Evolutionary conservation across 2,113 vertebrate species (phyloP), one percentile per base, ranked within the genome.

Genomic region (Glareola pratincola): DNA sequence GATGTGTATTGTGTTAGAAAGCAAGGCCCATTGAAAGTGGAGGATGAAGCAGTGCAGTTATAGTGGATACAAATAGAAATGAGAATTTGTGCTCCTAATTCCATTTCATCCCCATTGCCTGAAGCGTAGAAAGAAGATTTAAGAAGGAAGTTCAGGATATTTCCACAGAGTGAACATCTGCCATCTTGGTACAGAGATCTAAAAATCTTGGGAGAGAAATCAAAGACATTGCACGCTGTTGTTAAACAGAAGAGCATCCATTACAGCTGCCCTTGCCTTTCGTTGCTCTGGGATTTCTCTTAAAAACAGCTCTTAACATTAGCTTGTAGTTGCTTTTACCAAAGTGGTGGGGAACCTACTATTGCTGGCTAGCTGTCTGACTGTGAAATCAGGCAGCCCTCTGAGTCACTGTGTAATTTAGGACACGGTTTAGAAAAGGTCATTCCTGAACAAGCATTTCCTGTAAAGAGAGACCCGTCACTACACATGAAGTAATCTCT

Each of bases 381-480:
- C 41, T 85, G 39, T 74, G 77, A 88, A 85, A 90, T 37, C 48
- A 79, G 63, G 37, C 78, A 90, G 37, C 29, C 20, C 29, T 90
- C 63, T 91, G 84, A 95, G 76, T 91, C 94, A 95, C 57, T 32
- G 30, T 69, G 53, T 57, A 94, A 86, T 91, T 91, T 64, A 89
- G 83, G 83, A 86, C 37, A 81, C 20, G 12, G 56, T 92, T 91
- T 64, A 78, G 89, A 39, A 86, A 88, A 92, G 73, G 81, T 91
- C 69, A 64, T 85, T 91, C 84, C 87, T 63, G 50, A 96, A 32
- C 53, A 96, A 96, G 71, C 51, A 96, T 54, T 96, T 97, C 95
- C 89, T 95, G 89, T 96, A 91, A 95, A 88, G 60, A 81, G 92
- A 95, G 37, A 94, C 23, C 36, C 4, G 1, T 54, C 23, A 20